phyloP scores from a whole-genome alignment of 2,888 invertebrate species.

The Bibio marci region DNA sequence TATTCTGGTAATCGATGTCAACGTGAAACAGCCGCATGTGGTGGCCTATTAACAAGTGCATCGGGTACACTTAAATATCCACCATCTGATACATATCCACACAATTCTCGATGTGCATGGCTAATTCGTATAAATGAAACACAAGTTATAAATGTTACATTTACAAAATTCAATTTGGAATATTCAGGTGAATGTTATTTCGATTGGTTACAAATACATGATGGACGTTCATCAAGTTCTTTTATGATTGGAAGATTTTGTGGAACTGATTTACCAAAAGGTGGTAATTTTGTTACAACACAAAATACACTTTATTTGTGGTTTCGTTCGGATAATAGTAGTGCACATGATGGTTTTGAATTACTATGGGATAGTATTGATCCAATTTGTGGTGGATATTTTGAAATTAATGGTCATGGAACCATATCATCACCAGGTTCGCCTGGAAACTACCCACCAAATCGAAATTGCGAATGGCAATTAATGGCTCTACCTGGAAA shows the following conservation, averaged over 20 bases:
- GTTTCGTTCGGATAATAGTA: constrained; percentile 54
- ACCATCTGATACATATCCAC: constrained; percentile 33
- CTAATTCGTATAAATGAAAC: constrained; percentile 47
- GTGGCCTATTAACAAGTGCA: constrained; percentile 32
- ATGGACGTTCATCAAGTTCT: constrained; percentile 57
- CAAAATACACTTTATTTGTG: constrained; percentile 61
- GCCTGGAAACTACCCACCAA: constrained; percentile 71
- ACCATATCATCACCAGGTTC: constrained; percentile 73
- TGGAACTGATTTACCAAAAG: constrained; percentile 48
- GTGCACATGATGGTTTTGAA: constrained; percentile 51
- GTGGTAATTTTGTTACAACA: constrained; percentile 58
- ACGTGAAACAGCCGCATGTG: constrained; percentile 39
- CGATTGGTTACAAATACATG: constrained; percentile 61
- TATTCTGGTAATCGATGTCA: constrained; percentile 53
- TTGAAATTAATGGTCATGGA: constrained; percentile 45
- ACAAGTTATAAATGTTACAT: constrained; percentile 64
- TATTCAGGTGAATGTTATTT: constrained; percentile 41
- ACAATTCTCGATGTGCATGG: constrained; percentile 65
- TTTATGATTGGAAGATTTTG: constrained; percentile 66
- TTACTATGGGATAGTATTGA: constrained; percentile 60
- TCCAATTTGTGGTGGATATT: constrained; percentile 47
- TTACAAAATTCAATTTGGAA: constrained; percentile 61
- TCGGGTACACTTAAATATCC: constrained; percentile 51
- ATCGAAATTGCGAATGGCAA: constrained; percentile 69
- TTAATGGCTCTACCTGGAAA: constrained; percentile 49